Evolutionary conservation across 2,113 vertebrate species (phyloP), one percentile per base, ranked within the genome.

Genomic region (Actinemys pallida): DNA sequence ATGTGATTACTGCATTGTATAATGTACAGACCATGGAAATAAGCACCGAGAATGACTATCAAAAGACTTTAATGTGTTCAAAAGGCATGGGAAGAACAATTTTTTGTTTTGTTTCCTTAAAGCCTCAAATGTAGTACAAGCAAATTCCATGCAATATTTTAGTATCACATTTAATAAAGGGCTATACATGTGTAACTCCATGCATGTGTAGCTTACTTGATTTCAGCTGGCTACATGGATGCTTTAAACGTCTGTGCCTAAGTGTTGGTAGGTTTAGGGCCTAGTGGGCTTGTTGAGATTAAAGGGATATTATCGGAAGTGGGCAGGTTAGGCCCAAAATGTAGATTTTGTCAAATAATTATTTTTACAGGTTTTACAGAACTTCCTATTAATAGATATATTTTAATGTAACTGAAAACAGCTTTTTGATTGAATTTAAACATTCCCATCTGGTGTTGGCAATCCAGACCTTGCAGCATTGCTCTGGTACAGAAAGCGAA

Each of bases 101-200:
- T 82, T 47, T 4, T 8, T 10, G 47, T 17, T 0, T 3, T 1
- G 27, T 20, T n/a, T 1, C 24, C 2, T 29, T 6, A 24, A 25
- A 53, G 52, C 35, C 76, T 79, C 78, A 75, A 0, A 1, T 1
- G 9, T 0, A 13, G 47, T 10, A 3, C 0, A 13, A 14, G 8
- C 3, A 52, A 2, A 14, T 0, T 35, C 0, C 1, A 2, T 1
- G 0, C 0, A 7, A 4, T 2, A 1, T 8, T 7, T 42, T 19
- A 42, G 6, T 20, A 0, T 2, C 2, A 1, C 0, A 2, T 16
- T 39, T 1, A 76, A 20, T 1, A 2, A 14, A 42, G 53, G n/a
- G 24, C 11, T n/a, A 5, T 16, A 8, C 7, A 3, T 10, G 31
- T 65, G 22, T 24, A 1, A 1, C 3, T 3, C 47, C 0, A 20